Percentiles rank a stretch among this genome's conserved stretches.
phyloP scores from a whole-genome alignment of 2,113 vertebrate species.

The Salvator merianae region DNA sequence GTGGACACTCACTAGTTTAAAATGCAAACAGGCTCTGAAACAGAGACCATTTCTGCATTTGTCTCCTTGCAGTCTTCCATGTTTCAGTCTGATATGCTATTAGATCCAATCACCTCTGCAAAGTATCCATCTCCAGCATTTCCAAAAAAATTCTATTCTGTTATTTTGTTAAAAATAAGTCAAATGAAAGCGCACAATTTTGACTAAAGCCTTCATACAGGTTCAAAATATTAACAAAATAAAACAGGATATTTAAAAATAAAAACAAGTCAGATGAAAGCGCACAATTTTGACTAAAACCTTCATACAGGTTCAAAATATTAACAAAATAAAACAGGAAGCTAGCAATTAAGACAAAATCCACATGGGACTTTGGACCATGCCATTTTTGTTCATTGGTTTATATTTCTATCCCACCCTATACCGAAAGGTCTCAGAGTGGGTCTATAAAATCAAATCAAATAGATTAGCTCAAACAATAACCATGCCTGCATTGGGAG shows the following conservation, averaged over 20 bases:
- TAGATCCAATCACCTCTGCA: background rate
- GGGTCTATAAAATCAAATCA: too few relatives aligned
- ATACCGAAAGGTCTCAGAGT: too few relatives aligned
- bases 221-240: background rate
- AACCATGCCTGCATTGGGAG: too few relatives aligned
- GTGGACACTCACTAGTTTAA: too few relatives aligned
- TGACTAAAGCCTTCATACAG: background rate
- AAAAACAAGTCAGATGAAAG: background rate
- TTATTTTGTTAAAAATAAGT: background rate
- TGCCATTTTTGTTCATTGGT: background rate
- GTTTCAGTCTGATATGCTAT: background rate
- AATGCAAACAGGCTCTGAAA: too few relatives aligned
- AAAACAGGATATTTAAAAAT: too few relatives aligned
- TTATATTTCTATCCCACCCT: background rate
- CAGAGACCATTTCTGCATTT: background rate
- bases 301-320: background rate
- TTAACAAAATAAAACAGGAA: background rate
- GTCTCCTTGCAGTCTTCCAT: background rate
- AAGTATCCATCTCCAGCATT: background rate
- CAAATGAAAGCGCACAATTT: background rate
- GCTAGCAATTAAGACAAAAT: background rate
- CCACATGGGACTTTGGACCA: background rate
- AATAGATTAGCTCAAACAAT: too few relatives aligned
- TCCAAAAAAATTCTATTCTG: background rate
- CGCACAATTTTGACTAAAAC: background rate